Conservation (phyloP, 1,140 invertebrate species). For the Anadara kagoshimensis region DNA sequence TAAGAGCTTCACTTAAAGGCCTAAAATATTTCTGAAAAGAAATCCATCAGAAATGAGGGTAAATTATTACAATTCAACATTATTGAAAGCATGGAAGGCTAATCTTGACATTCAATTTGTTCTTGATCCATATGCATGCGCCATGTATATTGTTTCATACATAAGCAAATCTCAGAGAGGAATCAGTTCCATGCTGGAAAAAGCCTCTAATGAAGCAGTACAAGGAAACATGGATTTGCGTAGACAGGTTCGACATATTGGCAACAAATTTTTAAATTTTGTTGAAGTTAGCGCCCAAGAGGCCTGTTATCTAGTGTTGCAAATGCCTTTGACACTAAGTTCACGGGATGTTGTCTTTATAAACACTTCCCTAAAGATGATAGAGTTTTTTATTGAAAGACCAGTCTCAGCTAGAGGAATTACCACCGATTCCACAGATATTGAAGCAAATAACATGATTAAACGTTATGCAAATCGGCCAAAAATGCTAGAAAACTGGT, state of each 20-base stretch:
- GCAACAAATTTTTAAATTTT: constrained; percentile 16
- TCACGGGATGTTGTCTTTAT: constrained; percentile 34
- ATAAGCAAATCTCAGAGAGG: constrained; percentile 51
- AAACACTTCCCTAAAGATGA: constrained; percentile 35
- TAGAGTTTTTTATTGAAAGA: constrained; percentile 40
- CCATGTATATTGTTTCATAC: constrained; percentile 42
- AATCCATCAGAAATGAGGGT: constrained; percentile 18
- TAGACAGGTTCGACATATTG: constrained; percentile 24
- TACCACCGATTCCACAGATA: constrained; percentile 32
- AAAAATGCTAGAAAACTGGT: constrained; percentile 25
- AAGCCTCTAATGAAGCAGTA: constrained; percentile 38
- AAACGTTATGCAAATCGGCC: constrained; percentile 33
- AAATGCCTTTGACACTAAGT: constrained; percentile 29
- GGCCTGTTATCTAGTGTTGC: constrained; percentile 23
- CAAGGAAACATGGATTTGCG: constrained; percentile 38
- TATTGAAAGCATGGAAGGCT: constrained; percentile 31
- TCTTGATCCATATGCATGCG: constrained; percentile 43
- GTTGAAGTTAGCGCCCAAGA: constrained; percentile 36
- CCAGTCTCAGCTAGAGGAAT: constrained; percentile 6
- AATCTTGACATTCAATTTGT: constrained; percentile 43
- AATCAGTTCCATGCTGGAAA: constrained; percentile 40
- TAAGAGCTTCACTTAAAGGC: constrained; percentile 23
- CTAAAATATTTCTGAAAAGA: constrained; percentile 39
- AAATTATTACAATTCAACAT: constrained; percentile 17
- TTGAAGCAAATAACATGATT: constrained; percentile 30